Conservation (phyloP, 2,797 vertebrate species). For the Hozukius guyotensis region DNA sequence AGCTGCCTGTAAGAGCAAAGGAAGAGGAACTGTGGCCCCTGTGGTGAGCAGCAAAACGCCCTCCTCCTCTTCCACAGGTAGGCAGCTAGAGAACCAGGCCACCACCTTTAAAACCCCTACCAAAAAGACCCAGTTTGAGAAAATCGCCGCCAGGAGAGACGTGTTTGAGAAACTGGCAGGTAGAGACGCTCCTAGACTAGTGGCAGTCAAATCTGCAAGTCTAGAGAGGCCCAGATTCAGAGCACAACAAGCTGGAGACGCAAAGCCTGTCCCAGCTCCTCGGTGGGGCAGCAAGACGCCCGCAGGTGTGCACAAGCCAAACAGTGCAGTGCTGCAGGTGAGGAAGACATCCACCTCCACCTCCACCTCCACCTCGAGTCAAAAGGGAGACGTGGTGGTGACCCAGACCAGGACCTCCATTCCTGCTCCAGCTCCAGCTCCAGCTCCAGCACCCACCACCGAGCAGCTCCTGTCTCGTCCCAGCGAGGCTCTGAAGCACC, state of each 20-base stretch:
- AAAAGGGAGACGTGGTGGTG: constrained; percentile 32
- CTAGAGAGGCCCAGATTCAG: constrained; percentile 74
- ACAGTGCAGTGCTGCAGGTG: constrained; percentile 10
- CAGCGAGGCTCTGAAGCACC: constrained; percentile 35
- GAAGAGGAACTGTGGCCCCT: constrained; percentile 15
- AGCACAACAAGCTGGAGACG: constrained; percentile 9
- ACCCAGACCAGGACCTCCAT: constrained; percentile 16
- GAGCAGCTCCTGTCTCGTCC: constrained; percentile 40
- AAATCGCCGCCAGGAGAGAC: constrained; percentile 71
- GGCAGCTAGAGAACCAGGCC: constrained; percentile 28
- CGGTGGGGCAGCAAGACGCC: constrained; percentile 22
- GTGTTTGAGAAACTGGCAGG: constrained; percentile 67
- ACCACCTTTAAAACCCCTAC: constrained; percentile 64
- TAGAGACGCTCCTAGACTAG: constrained; percentile 66
- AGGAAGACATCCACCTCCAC: constrained; percentile 38
- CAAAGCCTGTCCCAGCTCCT: constrained; percentile 37
- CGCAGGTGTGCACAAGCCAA: constrained; percentile 36
- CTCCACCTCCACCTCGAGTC: not conserved
- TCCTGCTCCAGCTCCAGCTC: not conserved
- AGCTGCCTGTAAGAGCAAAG: constrained; percentile 18
- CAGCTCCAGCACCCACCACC: not conserved
- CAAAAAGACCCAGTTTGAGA: constrained; percentile 73
- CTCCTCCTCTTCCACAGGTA: not conserved
- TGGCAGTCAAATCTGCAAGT: constrained; percentile 52
- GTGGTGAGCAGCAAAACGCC: constrained; percentile 3